Base-by-base conservation (phyloP, 2,888 invertebrate genomes). In the Lumbricus terrestris region DNA sequence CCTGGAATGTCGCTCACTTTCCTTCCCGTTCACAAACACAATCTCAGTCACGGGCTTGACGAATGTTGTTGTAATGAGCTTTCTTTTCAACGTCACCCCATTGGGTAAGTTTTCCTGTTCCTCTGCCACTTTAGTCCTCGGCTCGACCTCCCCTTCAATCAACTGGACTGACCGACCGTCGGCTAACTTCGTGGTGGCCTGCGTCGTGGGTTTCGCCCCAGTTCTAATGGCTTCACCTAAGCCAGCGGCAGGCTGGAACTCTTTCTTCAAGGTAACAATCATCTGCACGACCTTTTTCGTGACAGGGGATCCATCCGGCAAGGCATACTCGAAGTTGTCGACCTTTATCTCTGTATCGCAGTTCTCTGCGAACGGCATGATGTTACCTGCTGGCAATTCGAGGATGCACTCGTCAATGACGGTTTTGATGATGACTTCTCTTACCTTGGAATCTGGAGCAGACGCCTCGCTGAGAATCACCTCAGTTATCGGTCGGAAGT, bases 41-140 rank as follows among this genome's bases (percentile, higher is more conserved):
- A 82, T 89, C 69, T 91, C 90, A 4, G 90, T 90, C n/a, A 91
- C 88, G 11, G 89, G 90, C 42, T 89, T 90, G 16, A 85, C 40
- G 18, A 83, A 90, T 20, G 40, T 90, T n/a, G 90, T 91, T 37
- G 88, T 90, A 85, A 91, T 90, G 23, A 88, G 29, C 69, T 91
- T 91, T 89, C 85, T 90, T 37, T 90, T 90, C 33, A 91, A 23
- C 20, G 82, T 89, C n/a, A 89, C 89, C 18, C 90, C 90, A 33
- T 91, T 89, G 29, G 40, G 83, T 35, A 88, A 38, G 20, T 69
- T 37, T 37, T 89, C 89, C 47, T 90, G 88, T 18, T 89, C 89
- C 54, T 91, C 90, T 83, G 38, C 85, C 20, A 90, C 90, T n/a
- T 82, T 90, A 23, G 90, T 38, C 82, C 90, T 82, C 38, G 90